Evolutionary conservation across 2,113 vertebrate genomes (phyloP).

Genomic region (Sebastes fasciatus): DNA sequence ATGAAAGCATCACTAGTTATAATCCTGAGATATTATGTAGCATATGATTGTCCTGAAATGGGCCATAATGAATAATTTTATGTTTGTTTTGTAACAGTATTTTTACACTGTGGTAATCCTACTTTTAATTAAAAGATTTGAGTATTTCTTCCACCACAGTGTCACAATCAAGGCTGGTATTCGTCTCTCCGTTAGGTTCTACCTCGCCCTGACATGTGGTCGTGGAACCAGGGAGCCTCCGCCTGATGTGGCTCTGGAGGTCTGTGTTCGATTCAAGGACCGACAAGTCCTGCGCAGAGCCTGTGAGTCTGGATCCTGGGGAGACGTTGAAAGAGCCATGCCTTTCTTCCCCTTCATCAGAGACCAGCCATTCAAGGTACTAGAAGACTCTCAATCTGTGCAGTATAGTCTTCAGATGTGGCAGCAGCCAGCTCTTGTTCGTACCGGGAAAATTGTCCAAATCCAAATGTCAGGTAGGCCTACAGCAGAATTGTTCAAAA

Average conservation of each 20-base stretch:
- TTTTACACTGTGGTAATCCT: no score
- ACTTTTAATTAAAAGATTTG: no score
- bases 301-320: constrained; percentile 89
- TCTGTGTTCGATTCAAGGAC: constrained; percentile 91
- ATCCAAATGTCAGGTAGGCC: no score
- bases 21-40: no score
- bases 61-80: no score
- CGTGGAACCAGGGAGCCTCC: constrained; percentile 86
- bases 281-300: constrained; percentile 91
- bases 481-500: no score
- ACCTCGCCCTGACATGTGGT: constrained; percentile 93
- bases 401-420: not conserved
- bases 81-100: no score
- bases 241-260: constrained; percentile 90
- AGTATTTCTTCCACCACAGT: not conserved
- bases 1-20: no score
- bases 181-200: constrained; percentile 85
- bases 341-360: constrained; percentile 77
- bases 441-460: no score
- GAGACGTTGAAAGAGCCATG: constrained; percentile 82
- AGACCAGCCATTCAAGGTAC: constrained; percentile 93
- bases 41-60: no score
- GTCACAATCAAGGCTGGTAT: not conserved
- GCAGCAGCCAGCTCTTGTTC: not conserved
- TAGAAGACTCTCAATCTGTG: not conserved